These are phyloP conservation scores for Hoplodrina ambigua DNA, from an alignment of 2,888 invertebrate species.

Conservation along the genomic window DNA sequence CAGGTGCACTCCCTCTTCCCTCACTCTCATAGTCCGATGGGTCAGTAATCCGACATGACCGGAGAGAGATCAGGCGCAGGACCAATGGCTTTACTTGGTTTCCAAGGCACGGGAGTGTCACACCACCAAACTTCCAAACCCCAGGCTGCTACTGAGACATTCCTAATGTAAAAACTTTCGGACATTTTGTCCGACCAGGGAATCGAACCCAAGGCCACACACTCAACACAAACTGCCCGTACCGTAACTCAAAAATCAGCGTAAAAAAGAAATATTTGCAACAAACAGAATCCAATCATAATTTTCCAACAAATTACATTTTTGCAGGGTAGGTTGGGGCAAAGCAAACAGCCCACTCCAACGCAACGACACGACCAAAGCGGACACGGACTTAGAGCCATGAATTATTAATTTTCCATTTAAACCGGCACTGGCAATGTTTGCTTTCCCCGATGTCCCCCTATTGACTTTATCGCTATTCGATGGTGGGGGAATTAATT, in stretches of 20 bases:
- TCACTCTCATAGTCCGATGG: too few species aligned
- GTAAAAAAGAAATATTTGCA: constrained; percentile 51
- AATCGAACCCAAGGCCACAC: too few species aligned
- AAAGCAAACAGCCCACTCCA: constrained; percentile 61
- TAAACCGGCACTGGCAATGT: constrained; percentile 69
- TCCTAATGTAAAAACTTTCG: too few species aligned
- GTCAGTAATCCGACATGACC: too few species aligned
- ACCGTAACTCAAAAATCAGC: constrained; percentile 44
- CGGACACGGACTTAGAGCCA: constrained; percentile 64
- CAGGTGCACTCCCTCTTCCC: too few species aligned
- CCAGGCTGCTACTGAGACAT: too few species aligned
- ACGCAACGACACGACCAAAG: constrained; percentile 60
- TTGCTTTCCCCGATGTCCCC: constrained; percentile 68
- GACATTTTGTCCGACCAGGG: too few species aligned
- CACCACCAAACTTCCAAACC: too few species aligned
- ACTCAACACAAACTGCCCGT: neutral
- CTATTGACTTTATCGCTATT: constrained; percentile 74
- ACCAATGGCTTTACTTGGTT: too few species aligned
- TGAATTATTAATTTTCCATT: constrained; percentile 78
- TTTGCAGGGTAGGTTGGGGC: constrained; percentile 57
- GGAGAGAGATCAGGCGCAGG: too few species aligned
- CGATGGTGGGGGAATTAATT: constrained; percentile 70
- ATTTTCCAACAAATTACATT: constrained; percentile 64
- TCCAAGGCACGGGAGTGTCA: too few species aligned
- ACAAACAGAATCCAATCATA: constrained; percentile 65